Conservation (phyloP, 2,797 vertebrate species). For the Gila robusta region DNA sequence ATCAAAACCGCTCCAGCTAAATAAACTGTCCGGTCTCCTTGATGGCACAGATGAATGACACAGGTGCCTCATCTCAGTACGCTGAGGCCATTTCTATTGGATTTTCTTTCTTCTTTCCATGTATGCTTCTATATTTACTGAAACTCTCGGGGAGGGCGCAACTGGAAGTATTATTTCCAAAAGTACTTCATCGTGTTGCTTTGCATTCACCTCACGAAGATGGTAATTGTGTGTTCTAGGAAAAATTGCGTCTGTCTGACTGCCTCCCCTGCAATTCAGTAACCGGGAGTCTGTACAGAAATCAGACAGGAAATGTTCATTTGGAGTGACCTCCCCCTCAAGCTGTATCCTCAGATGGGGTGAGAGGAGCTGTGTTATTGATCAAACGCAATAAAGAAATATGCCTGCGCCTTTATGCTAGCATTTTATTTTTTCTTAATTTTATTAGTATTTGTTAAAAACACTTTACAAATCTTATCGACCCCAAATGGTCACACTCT, state of each 20-base stretch:
- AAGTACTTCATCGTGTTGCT: conserved; percentile 50
- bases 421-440: background rate
- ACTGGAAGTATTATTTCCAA: conserved; percentile 35
- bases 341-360: conserved; percentile 52
- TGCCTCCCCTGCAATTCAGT: conserved; percentile 57
- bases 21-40: conserved; percentile 35
- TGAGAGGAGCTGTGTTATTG: conserved; percentile 43
- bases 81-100: conserved; percentile 19
- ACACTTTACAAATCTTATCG: background rate
- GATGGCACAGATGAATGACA: conserved; percentile 39
- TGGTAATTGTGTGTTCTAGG: conserved; percentile 62
- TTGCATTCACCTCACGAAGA: conserved; percentile 60
- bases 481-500: background rate
- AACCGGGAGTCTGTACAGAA: conserved; percentile 56
- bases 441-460: background rate
- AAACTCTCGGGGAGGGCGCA: background rate
- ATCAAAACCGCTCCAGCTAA: conserved; percentile 33
- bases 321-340: conserved; percentile 55
- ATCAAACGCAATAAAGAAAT: conserved; percentile 10
- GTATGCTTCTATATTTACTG: conserved; percentile 44
- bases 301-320: conserved; percentile 60
- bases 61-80: conserved; percentile 38
- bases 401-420: no score
- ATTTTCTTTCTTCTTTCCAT: conserved; percentile 21
- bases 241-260: conserved; percentile 61